These are phyloP conservation scores for Echeneis naucrates DNA, from an alignment of 2,797 vertebrate genomes.

Conservation along the genomic window DNA sequence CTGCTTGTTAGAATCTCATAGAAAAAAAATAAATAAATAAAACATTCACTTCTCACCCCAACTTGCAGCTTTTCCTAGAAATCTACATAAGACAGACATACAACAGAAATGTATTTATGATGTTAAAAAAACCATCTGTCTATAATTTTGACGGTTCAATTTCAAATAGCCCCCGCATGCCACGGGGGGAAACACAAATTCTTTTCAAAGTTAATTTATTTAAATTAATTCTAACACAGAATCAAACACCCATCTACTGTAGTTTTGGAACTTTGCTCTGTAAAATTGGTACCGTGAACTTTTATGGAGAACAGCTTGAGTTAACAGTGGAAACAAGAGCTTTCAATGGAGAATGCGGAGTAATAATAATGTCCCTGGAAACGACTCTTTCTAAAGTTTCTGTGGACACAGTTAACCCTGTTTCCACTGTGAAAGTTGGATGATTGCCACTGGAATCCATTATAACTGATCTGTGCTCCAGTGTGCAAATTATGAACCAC, in stretches of 20 bases:
- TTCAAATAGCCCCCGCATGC: not conserved
- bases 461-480: not conserved
- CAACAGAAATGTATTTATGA: not conserved
- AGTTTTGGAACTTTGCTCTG: not conserved
- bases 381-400: not conserved
- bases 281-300: not conserved
- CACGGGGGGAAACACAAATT: not conserved
- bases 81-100: not conserved
- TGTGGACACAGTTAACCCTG: not conserved
- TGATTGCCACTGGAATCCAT: not conserved
- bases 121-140: too few relatives aligned
- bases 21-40: not conserved
- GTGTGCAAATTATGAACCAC: not conserved
- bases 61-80: not conserved
- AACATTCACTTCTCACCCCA: not conserved
- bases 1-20: conserved; percentile 9
- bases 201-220: not conserved
- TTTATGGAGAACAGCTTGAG: not conserved
- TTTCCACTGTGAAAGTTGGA: not conserved
- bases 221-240: too few relatives aligned
- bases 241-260: not conserved
- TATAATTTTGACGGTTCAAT: not conserved
- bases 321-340: not conserved
- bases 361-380: too few relatives aligned
- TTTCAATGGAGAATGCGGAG: not conserved